Evolutionary conservation across 2,113 vertebrate genomes (phyloP).

Genomic region (Poeciliopsis prolifica): DNA sequence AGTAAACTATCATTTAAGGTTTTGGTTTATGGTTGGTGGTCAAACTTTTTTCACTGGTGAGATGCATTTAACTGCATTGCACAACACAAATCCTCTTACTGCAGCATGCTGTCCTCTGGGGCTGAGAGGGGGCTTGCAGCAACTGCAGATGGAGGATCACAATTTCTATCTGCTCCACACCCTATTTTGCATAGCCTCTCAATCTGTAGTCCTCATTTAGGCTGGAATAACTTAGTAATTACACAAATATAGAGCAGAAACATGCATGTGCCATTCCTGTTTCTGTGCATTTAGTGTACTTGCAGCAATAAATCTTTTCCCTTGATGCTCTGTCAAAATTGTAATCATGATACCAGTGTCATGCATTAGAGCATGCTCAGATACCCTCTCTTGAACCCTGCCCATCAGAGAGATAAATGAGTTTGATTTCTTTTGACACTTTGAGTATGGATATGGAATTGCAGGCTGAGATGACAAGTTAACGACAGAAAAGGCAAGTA

Average conservation of each 20-base stretch:
- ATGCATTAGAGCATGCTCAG: conserved; percentile 17
- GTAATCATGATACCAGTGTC: too few relatives aligned
- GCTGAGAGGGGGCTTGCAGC: conserved; percentile 27
- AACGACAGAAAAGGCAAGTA: conserved; percentile 52
- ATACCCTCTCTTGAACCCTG: conserved; percentile 24
- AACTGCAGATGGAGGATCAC: conserved; percentile 47
- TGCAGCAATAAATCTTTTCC: conserved; percentile 54
- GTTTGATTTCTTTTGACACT: conserved; percentile 59
- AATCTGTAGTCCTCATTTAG: conserved; percentile 41
- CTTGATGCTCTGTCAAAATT: conserved; percentile 23
- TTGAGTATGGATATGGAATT: conserved; percentile 38
- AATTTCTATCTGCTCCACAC: conserved; percentile 55
- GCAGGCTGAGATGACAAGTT: conserved; percentile 55
- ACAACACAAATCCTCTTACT: conserved; percentile 52
- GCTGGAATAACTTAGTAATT: conserved; percentile 50
- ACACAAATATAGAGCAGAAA: conserved; percentile 51
- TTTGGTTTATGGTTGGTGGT: conserved; percentile 59
- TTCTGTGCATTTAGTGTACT: neutral
- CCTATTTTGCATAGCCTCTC: conserved; percentile 49
- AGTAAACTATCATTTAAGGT: conserved; percentile 59
- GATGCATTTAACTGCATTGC: conserved; percentile 56
- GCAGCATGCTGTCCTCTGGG: conserved; percentile 43
- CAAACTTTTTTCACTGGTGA: conserved; percentile 35
- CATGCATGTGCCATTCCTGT: conserved; percentile 4
- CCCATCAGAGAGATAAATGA: conserved; percentile 50